These are phyloP conservation scores for Diadophis punctatus DNA, from an alignment of 2,113 vertebrate genomes.

Conservation along the genomic window DNA sequence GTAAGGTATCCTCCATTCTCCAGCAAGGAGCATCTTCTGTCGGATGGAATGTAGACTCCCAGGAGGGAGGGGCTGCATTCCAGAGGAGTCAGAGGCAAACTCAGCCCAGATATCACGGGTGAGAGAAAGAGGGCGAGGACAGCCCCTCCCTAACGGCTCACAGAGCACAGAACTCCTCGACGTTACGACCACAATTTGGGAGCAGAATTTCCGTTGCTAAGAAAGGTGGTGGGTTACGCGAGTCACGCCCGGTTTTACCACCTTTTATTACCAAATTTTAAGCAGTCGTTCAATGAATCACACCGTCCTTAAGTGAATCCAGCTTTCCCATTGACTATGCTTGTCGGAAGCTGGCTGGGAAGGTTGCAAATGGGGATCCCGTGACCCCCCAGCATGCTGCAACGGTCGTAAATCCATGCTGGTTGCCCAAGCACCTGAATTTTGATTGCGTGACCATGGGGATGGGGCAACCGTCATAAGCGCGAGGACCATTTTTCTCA, in stretches of 20 bases:
- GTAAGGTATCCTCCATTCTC: conserved; percentile 57
- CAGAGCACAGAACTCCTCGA: not conserved
- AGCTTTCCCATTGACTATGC: not conserved
- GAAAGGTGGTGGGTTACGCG: not conserved
- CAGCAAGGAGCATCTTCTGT: not conserved
- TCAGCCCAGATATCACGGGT: not conserved
- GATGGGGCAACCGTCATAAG: too few species aligned
- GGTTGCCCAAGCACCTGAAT: too few species aligned
- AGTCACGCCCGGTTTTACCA: not conserved
- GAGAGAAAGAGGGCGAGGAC: not conserved
- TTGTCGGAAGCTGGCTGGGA: not conserved
- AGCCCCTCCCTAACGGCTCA: not conserved
- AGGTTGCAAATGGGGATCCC: not conserved
- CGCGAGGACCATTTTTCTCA: too few species aligned
- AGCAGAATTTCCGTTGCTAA: not conserved
- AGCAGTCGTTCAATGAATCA: not conserved
- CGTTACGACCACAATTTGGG: not conserved
- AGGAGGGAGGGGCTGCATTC: not conserved
- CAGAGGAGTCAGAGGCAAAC: not conserved
- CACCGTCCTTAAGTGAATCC: not conserved
- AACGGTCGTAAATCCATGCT: too few species aligned
- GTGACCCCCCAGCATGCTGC: too few species aligned
- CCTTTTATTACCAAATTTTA: not conserved
- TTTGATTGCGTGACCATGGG: too few species aligned
- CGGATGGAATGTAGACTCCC: not conserved